Percentiles rank a stretch among this genome's conserved stretches.
These are phyloP conservation scores for Melanerpes formicivorus DNA, from an alignment of 2,113 vertebrate species.

Conservation along the genomic window DNA sequence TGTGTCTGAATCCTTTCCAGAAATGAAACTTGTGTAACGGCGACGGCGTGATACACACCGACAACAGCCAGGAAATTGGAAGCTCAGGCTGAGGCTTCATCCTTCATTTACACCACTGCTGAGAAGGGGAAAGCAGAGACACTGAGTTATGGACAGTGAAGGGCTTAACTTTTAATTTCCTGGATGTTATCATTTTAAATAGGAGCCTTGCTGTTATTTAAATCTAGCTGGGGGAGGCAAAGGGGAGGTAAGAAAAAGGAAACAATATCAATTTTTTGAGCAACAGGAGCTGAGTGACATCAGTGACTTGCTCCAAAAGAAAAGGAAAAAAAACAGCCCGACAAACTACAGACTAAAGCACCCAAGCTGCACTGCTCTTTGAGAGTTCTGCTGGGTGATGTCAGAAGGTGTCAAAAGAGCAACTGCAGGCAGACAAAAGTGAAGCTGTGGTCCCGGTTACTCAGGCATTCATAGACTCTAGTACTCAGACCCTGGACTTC, in stretches of 20 bases:
- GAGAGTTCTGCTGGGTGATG: background rate
- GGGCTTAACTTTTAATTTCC: conserved; percentile 67
- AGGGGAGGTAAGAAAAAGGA: background rate
- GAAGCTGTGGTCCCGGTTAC: background rate
- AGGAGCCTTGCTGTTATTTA: conserved; percentile 42
- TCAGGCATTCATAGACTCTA: rapidly evolving
- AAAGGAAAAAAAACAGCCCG: background rate
- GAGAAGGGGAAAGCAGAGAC: background rate
- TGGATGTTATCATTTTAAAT: conserved; percentile 46
- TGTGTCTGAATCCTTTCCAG: background rate
- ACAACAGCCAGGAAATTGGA: conserved; percentile 49
- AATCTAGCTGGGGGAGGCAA: conserved; percentile 8
- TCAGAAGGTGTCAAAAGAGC: background rate
- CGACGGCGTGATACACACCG: background rate
- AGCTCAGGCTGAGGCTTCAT: background rate
- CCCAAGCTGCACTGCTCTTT: background rate
- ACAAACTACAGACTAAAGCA: background rate
- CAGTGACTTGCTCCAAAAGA: background rate
- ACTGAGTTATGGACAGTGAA: background rate
- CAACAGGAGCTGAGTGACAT: background rate
- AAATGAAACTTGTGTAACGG: background rate
- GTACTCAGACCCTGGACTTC: background rate
- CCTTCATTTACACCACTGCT: background rate
- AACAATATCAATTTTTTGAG: background rate
- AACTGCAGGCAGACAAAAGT: background rate